Conservation (phyloP, 2,797 vertebrate genomes). For the Oophaga sylvatica region DNA sequence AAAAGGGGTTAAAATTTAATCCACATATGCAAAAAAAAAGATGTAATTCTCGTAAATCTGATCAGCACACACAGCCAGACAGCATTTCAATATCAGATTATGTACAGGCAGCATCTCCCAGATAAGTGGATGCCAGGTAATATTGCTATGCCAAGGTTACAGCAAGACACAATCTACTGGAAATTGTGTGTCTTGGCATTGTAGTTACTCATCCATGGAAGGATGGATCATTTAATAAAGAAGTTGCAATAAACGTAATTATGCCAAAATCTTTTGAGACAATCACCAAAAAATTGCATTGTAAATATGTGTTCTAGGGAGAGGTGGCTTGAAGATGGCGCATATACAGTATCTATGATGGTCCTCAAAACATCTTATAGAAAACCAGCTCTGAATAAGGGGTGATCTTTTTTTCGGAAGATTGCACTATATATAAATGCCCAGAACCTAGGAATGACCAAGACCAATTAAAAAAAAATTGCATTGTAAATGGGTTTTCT, state of each 20-base stretch:
- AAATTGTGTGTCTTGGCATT: conserved; percentile 9
- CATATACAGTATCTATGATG: no score
- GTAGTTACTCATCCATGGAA: background rate
- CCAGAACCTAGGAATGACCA: no score
- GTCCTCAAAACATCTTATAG: no score
- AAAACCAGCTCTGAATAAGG: no score
- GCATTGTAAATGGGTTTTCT: no score
- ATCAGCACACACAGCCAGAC: conserved; percentile 5
- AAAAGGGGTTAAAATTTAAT: background rate
- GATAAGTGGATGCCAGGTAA: conserved; percentile 11
- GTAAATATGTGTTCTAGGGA: no score
- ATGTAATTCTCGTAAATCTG: conserved; percentile 3
- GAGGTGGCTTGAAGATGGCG: no score
- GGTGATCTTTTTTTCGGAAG: no score
- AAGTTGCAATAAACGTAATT: background rate
- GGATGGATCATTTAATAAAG: background rate
- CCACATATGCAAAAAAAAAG: background rate
- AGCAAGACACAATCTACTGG: background rate
- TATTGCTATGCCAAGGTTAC: background rate
- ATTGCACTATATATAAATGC: no score
- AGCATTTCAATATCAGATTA: conserved; percentile 20
- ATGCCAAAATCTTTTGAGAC: background rate
- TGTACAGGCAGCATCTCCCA: background rate
- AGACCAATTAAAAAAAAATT: no score
- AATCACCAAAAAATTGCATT: no score